A percentile compares a stretch with the other conserved stretches of the same genome.
phyloP scores from a whole-genome alignment of 2,797 vertebrate species.

The Peromyscus aztecus region DNA sequence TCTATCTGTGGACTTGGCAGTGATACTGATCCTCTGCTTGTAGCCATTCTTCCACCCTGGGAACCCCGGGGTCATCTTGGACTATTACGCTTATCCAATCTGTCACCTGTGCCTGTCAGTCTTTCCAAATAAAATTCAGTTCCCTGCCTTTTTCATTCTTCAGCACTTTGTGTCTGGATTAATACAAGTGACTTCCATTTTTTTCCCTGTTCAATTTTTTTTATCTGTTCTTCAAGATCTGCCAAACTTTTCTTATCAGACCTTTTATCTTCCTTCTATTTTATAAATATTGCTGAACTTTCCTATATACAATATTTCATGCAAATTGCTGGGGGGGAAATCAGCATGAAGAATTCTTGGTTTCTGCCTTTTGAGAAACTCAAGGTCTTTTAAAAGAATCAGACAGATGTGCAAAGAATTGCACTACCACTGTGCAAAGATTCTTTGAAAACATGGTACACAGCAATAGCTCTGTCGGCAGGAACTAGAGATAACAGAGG shows the following conservation, averaged over 20 bases:
- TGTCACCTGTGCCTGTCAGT: neutral
- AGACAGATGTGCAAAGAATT: neutral
- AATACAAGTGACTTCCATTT: neutral
- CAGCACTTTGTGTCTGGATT: neutral
- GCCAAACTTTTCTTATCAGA: neutral
- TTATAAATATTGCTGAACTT: slow-evolving; percentile 34
- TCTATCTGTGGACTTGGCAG: slow-evolving; percentile 4
- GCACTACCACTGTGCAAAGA: neutral
- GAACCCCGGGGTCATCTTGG: neutral
- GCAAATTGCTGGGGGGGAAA: neutral
- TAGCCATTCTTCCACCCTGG: neutral
- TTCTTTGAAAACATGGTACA: neutral
- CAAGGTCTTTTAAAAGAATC: neutral
- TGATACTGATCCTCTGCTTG: neutral
- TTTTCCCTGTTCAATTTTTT: neutral
- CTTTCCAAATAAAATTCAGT: slow-evolving; percentile 38
- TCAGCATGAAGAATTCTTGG: neutral
- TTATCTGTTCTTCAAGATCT: slow-evolving; percentile 9
- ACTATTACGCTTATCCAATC: neutral
- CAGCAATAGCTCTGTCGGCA: slow-evolving; percentile 1
- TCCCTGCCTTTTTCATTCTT: slow-evolving; percentile 9
- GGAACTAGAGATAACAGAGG: neutral
- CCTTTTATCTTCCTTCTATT: slow-evolving; percentile 21
- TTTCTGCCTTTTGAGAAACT: neutral
- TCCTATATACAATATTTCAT: neutral